These are phyloP conservation scores for Pangasianodon hypophthalmus DNA, from an alignment of 2,113 vertebrate species.

Conservation along the genomic window DNA sequence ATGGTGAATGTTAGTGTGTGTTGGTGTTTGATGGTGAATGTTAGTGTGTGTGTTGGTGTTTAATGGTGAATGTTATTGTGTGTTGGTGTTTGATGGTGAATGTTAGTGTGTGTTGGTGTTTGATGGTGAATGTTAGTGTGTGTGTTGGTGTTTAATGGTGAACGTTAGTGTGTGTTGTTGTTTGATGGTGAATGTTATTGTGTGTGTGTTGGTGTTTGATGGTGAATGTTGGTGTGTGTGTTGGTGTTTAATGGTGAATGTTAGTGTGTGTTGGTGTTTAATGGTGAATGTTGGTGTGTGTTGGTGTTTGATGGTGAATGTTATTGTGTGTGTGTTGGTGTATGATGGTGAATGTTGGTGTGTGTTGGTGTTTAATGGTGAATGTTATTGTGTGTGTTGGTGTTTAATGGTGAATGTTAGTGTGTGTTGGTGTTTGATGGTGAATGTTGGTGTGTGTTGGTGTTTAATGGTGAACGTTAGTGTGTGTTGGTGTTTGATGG, in stretches of 20 bases:
- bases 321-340: not conserved
- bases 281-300: not conserved
- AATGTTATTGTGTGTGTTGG: not conserved
- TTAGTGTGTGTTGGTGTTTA: not conserved
- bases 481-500: not conserved
- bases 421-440: not conserved
- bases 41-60: not conserved
- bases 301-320: not conserved
- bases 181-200: not conserved
- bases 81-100: not conserved
- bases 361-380: not conserved
- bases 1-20: not conserved
- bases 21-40: not conserved
- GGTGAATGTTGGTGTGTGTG: not conserved
- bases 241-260: too few relatives aligned
- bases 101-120: not conserved
- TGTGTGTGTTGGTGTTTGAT: not conserved
- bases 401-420: not conserved
- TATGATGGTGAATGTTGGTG: not conserved
- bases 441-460: not conserved
- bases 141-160: too few relatives aligned
- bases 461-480: not conserved
- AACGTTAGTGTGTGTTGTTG: not conserved
- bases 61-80: not conserved
- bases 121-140: not conserved